A percentile compares a stretch with the other conserved stretches of the same genome.
Evolutionary conservation across 35 echinoderm and acorn worm genomes (phyloP).

Genomic region (Anneissia japonica): DNA sequence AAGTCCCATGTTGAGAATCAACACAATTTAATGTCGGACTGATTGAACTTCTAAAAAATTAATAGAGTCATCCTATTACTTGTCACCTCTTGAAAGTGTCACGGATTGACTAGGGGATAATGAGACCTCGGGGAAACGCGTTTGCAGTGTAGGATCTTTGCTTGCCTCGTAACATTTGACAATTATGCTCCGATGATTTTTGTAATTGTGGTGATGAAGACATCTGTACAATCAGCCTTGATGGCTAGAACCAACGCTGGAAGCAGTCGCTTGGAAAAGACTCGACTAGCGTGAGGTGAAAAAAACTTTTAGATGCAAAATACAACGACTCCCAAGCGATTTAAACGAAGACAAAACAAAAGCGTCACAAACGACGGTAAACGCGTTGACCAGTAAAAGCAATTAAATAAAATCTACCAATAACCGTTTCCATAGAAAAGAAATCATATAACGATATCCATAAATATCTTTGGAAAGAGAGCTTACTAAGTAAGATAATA

Average conservation of each 20-base stretch:
- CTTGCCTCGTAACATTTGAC: background rate
- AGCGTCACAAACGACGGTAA: background rate
- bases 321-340: background rate
- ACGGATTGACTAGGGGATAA: background rate
- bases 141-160: background rate
- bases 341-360: background rate
- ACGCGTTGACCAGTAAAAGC: background rate
- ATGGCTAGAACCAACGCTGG: background rate
- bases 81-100: background rate
- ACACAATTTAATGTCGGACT: background rate
- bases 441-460: background rate
- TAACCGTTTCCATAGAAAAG: background rate
- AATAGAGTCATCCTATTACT: background rate
- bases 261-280: background rate
- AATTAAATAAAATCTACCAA: background rate
- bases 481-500: background rate
- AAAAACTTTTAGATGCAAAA: background rate
- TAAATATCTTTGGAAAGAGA: background rate
- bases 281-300: background rate
- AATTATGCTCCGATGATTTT: background rate
- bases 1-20: background rate
- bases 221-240: background rate
- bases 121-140: background rate
- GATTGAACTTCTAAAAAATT: background rate
- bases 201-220: background rate